phyloP scores from a whole-genome alignment of 2,797 vertebrate genomes.

The Zenarchopterus dispar region DNA sequence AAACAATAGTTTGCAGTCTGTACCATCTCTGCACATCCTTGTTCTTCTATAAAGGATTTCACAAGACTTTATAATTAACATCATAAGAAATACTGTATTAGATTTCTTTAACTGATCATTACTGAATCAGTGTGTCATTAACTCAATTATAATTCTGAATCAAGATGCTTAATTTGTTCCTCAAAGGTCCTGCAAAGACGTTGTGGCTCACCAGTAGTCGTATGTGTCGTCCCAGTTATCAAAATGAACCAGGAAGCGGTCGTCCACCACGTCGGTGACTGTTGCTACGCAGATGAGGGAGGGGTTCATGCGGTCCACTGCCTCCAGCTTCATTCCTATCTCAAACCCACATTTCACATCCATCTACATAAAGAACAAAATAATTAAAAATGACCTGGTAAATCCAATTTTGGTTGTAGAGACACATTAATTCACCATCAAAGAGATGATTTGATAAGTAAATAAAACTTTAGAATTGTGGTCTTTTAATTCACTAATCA shows the following conservation, averaged over 20 bases:
- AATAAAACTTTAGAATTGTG: background rate
- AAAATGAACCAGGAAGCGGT: slow-evolving; percentile 96
- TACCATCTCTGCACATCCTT: too few relatives aligned
- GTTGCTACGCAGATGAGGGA: slow-evolving; percentile 97
- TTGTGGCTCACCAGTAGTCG: slow-evolving; percentile 90
- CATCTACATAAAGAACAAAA: slow-evolving; percentile 72
- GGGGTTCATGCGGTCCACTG: slow-evolving; percentile 98
- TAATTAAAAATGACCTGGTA: background rate
- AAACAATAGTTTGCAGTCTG: too few relatives aligned
- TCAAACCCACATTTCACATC: slow-evolving; percentile 88
- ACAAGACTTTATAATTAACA: too few relatives aligned
- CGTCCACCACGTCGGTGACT: slow-evolving; percentile 92
- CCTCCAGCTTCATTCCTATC: slow-evolving; percentile 97
- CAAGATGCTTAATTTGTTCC: background rate
- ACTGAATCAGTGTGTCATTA: background rate
- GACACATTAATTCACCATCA: background rate
- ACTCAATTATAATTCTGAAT: background rate
- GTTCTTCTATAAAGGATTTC: too few relatives aligned
- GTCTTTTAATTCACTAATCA: too few relatives aligned
- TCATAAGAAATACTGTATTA: too few relatives aligned
- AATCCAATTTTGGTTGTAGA: background rate
- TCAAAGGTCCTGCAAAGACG: background rate
- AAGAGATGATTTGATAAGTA: background rate
- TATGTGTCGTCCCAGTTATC: slow-evolving; percentile 99
- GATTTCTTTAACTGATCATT: too few relatives aligned